Base-by-base conservation (phyloP, 1,140 invertebrate genomes). In the Sarcophaga peregrina region DNA sequence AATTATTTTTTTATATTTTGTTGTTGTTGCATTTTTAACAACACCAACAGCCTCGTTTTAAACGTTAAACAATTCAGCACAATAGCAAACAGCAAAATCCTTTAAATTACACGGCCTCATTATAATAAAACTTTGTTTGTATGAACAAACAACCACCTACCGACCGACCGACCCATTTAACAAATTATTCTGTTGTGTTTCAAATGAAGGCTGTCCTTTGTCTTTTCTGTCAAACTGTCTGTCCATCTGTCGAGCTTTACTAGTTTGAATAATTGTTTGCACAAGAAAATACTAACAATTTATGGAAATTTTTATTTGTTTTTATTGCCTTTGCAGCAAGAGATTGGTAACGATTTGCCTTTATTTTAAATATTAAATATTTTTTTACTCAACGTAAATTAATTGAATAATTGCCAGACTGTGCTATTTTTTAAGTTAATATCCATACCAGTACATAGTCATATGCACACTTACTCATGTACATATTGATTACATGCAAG, bases 361-460 rank as follows among this genome's bases (percentile, higher is more conserved):
- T 37, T 37, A 37, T 37, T 37, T 37, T 2, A 37, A 37, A 37
- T 37, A 37, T 37, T 37, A n/a, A n/a, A n/a, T n/a, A n/a, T n/a
- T n/a, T n/a, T n/a, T n/a, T n/a, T n/a, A n/a, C n/a, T n/a, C n/a
- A n/a, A n/a, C n/a, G n/a, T 58, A 58, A 58, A 0, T 58, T 58
- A 58, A 58, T 58, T 58, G 54, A 58, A 58, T 58, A 58, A 58
- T 58, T 58, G 15, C 54, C n/a, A 58, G 54, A 58, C 54, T 58
- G 54, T 58, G 54, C n/a, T 58, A n/a, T 58, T 58, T 13, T 37
- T 58, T 13, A 0, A 6, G 54, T 58, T 58, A n/a, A 58, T n/a
- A n/a, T n/a, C n/a, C n/a, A n/a, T n/a, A n/a, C n/a, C n/a, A n/a
- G n/a, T n/a, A n/a, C n/a, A n/a, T n/a, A n/a, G n/a, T n/a, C n/a